phyloP scores from a whole-genome alignment of 2,113 vertebrate genomes.

The Mesitornis unicolor region DNA sequence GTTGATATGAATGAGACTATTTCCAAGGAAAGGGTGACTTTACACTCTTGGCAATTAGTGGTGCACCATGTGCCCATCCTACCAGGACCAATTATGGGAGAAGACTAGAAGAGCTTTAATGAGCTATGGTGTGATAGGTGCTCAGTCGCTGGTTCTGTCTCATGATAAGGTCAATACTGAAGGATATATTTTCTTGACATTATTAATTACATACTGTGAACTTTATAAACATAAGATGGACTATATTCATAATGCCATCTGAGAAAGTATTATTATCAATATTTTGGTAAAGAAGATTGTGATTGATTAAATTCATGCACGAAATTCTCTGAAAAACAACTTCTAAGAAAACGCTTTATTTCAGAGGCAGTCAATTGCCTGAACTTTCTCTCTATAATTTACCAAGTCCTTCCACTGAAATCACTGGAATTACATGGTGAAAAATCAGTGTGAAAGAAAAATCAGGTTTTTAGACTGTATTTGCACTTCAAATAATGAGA shows the following conservation, averaged over 20 bases:
- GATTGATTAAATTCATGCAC: neutral
- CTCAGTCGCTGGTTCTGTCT: neutral
- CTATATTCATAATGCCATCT: neutral
- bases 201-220: neutral
- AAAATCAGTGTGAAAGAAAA: neutral
- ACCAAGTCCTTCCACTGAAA: neutral
- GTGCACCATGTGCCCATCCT: neutral
- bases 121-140: neutral
- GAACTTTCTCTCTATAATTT: neutral
- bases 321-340: neutral
- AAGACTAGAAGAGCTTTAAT: neutral
- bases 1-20: neutral
- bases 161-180: neutral
- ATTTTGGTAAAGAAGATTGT: neutral
- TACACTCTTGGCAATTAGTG: neutral
- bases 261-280: neutral
- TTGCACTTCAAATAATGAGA: neutral
- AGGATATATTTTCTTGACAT: neutral
- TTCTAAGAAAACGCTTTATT: neutral
- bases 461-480: neutral
- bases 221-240: neutral
- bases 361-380: neutral
- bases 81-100: neutral
- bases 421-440: neutral
- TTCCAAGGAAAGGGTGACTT: neutral